These are phyloP conservation scores for Equus przewalskii DNA, from an alignment of 2,113 vertebrate species.

Conservation along the genomic window DNA sequence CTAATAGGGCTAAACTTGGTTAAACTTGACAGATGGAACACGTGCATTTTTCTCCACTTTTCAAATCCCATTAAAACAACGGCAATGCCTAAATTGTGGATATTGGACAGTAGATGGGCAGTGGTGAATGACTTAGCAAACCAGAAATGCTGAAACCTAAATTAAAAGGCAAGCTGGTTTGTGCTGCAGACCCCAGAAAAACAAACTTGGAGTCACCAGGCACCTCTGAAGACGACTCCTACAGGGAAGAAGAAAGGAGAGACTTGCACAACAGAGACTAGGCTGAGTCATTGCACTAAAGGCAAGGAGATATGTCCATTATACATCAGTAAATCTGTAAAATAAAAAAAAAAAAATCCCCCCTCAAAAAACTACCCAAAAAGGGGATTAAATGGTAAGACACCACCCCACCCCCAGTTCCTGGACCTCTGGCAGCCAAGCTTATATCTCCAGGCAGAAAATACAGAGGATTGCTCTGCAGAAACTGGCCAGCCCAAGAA, in stretches of 20 bases:
- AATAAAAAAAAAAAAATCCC: background rate
- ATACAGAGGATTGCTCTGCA: background rate
- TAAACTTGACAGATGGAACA: background rate
- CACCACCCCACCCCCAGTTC: background rate
- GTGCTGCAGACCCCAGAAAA: background rate
- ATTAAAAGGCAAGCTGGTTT: background rate
- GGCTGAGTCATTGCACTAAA: background rate
- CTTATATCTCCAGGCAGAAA: background rate
- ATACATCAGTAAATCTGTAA: background rate
- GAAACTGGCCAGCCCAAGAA: background rate
- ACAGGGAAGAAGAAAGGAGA: background rate
- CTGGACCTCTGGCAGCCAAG: background rate
- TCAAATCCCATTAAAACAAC: background rate
- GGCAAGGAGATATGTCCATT: background rate
- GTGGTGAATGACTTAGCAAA: background rate
- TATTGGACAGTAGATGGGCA: background rate
- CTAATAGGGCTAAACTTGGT: background rate
- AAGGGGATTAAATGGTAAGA: background rate
- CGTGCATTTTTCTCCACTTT: background rate
- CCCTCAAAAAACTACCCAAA: background rate
- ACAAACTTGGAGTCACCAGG: background rate
- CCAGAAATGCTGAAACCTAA: constrained; percentile 15
- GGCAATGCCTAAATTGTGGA: background rate
- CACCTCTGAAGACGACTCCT: background rate
- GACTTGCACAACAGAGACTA: background rate